Conservation (phyloP, 2,888 invertebrate species). For the Heliconius hortense region DNA sequence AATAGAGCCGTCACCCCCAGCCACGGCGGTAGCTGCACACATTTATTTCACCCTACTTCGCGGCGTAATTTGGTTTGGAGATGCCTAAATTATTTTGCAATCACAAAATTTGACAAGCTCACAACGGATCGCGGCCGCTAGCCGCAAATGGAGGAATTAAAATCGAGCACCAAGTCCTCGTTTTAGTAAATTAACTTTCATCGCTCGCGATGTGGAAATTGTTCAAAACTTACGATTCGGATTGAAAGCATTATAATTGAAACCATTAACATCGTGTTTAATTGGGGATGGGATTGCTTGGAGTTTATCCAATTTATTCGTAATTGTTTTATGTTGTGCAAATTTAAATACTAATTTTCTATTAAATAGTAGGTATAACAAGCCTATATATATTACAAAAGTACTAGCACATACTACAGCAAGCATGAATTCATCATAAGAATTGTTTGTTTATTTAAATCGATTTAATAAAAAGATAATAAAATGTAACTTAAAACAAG, state of each 20-base stretch:
- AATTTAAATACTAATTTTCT: neutral
- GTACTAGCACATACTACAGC: neutral
- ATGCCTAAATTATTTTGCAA: slow-evolving; percentile 55
- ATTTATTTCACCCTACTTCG: slow-evolving; percentile 53
- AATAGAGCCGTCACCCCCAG: slow-evolving; percentile 46
- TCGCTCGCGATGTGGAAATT: slow-evolving; percentile 26
- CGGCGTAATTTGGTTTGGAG: slow-evolving; percentile 55
- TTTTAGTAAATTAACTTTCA: slow-evolving; percentile 34
- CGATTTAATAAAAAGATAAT: neutral
- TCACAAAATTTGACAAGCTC: slow-evolving; percentile 38
- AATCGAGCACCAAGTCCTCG: slow-evolving; percentile 26
- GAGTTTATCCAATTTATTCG: neutral
- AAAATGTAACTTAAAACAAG: too few species aligned
- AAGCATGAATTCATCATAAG: neutral
- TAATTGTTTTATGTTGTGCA: neutral
- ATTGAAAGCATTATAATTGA: slow-evolving; percentile 27
- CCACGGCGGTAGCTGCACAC: slow-evolving; percentile 59
- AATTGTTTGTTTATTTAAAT: neutral
- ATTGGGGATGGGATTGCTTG: neutral
- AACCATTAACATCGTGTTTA: slow-evolving; percentile 23
- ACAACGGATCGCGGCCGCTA: slow-evolving; percentile 23
- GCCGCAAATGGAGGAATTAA: slow-evolving; percentile 30
- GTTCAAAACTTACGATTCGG: slow-evolving; percentile 28
- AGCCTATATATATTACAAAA: neutral
- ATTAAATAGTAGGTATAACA: neutral